Percentiles rank a stretch among this genome's conserved stretches.
phyloP scores from a whole-genome alignment of 2,113 vertebrate genomes.

The Megaceryle torquata region DNA sequence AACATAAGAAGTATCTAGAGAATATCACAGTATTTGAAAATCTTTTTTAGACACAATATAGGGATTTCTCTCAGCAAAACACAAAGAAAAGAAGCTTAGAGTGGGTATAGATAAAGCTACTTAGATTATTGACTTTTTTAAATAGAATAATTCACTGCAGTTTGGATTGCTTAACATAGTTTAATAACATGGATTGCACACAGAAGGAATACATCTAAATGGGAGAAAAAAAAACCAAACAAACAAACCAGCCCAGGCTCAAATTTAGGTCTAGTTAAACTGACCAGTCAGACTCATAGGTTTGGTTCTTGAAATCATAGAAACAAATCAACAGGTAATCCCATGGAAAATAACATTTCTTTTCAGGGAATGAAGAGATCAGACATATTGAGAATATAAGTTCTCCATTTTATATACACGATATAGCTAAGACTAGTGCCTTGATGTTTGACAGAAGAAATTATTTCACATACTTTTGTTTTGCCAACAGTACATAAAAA shows the following conservation, averaged over 20 bases:
- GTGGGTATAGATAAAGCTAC: slow-evolving; percentile 6
- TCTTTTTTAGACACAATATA: neutral
- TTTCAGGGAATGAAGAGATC: neutral
- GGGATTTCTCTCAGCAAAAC: neutral
- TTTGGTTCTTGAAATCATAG: neutral
- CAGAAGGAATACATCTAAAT: neutral
- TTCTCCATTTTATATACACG: neutral
- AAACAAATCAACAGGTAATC: neutral
- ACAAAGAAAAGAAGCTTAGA: slow-evolving; percentile 22
- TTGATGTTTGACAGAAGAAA: neutral
- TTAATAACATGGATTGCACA: neutral
- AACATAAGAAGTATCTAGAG: neutral
- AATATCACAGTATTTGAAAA: neutral
- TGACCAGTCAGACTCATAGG: neutral
- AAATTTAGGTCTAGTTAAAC: neutral
- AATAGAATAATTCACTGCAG: neutral
- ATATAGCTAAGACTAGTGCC: neutral
- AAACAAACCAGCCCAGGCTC: neutral
- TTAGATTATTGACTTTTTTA: neutral
- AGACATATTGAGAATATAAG: neutral
- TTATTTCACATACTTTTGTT: neutral
- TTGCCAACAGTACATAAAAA: neutral
- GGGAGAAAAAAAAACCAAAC: neutral
- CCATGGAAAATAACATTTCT: neutral
- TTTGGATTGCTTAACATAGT: neutral